Percentiles rank a stretch among this genome's conserved stretches.
phyloP scores from a whole-genome alignment of 2,888 invertebrate genomes.

The Trilocha varians region DNA sequence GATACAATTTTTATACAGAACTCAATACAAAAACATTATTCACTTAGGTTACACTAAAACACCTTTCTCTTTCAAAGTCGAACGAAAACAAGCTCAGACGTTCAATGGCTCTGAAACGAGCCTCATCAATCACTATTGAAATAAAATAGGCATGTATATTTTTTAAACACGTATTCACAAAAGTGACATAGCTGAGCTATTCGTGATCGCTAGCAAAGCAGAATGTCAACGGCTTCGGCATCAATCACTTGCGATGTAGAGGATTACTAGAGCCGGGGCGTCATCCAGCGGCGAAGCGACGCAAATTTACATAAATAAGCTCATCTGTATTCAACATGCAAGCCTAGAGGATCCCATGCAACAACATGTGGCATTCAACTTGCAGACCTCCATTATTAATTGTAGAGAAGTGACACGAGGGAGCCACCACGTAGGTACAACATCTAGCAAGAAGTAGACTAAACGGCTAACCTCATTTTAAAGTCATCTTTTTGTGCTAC shows the following conservation, averaged over 20 bases:
- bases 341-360: slow-evolving; percentile 53
- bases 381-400: slow-evolving; percentile 68
- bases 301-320: slow-evolving; percentile 67
- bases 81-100: too few species aligned
- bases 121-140: neutral
- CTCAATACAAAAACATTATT: too few species aligned
- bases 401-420: slow-evolving; percentile 57
- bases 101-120: neutral
- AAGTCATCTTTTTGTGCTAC: slow-evolving; percentile 31
- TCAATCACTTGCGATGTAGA: slow-evolving; percentile 60
- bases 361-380: slow-evolving; percentile 68
- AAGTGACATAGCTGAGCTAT: slow-evolving; percentile 6
- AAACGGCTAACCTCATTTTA: slow-evolving; percentile 39
- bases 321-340: slow-evolving; percentile 68
- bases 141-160: neutral
- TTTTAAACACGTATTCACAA: slow-evolving; percentile 1
- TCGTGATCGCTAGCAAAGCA: slow-evolving; percentile 31
- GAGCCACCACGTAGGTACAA: slow-evolving; percentile 34
- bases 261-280: slow-evolving; percentile 53
- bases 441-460: too few species aligned
- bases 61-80: too few species aligned
- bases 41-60: too few species aligned
- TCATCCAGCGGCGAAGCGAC: slow-evolving; percentile 45
- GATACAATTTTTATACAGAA: too few species aligned
- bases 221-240: slow-evolving; percentile 50